These are phyloP conservation scores for Drosophila novamexicana DNA, from an alignment of 1,140 invertebrate genomes.

Conservation along the genomic window DNA sequence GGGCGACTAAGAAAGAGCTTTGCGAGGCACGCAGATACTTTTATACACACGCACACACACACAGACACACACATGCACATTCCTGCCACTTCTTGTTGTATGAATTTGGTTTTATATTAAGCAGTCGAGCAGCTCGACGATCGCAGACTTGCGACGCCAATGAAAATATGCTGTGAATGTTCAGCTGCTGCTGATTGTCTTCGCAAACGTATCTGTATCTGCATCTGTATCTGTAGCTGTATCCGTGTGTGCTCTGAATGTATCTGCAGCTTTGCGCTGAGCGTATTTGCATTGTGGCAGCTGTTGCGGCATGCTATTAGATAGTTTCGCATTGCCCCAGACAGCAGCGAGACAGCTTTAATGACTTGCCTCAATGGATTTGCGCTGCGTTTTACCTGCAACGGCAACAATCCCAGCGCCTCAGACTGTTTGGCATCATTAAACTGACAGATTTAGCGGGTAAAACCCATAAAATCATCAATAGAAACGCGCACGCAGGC, in stretches of 20 bases:
- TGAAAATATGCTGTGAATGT: conserved; percentile 75
- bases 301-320: conserved; percentile 41
- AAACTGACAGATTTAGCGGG: conserved; percentile 61
- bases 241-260: conserved; percentile 14
- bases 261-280: conserved; percentile 27
- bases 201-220: conserved; percentile 24
- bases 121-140: conserved; percentile 48
- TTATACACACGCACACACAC: conserved; percentile 20
- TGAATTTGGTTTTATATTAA: conserved; percentile 76
- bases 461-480: conserved; percentile 81
- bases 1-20: conserved; percentile 61
- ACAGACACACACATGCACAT: conserved; percentile 35
- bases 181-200: conserved; percentile 48
- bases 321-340: conserved; percentile 36
- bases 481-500: conserved; percentile 41
- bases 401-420: background rate
- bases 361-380: conserved; percentile 75
- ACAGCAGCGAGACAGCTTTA: conserved; percentile 75
- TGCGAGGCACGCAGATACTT: conserved; percentile 56
- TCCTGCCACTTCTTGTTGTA: conserved; percentile 62
- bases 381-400: conserved; percentile 41
- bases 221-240: conserved; percentile 17
- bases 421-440: conserved; percentile 73
- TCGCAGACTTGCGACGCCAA: conserved; percentile 77
- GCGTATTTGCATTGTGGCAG: conserved; percentile 59